These are phyloP conservation scores for Otus sunia DNA, from an alignment of 2,113 vertebrate genomes.

Conservation along the genomic window DNA sequence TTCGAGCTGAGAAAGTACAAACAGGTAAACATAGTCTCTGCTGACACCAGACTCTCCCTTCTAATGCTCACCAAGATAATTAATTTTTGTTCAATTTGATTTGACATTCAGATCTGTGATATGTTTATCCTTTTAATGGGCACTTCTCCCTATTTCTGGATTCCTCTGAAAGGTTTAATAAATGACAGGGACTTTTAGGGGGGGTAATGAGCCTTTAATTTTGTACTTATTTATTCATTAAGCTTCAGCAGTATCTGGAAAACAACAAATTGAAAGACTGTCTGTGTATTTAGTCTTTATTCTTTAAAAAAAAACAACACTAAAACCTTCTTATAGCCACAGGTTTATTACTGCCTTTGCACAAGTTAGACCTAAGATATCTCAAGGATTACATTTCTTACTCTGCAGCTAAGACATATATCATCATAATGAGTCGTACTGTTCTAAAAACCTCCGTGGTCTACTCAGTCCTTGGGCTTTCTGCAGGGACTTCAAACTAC, in stretches of 20 bases:
- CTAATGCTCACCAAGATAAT: background rate
- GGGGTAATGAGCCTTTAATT: conserved; percentile 59
- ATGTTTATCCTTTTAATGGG: conserved; percentile 57
- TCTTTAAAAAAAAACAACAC: background rate
- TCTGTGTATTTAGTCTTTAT: background rate
- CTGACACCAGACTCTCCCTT: conserved; percentile 26
- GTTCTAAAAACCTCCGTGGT: background rate
- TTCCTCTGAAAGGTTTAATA: conserved; percentile 56
- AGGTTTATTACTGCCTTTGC: background rate
- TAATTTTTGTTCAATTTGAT: conserved; percentile 59
- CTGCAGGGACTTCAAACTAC: background rate
- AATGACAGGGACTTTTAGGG: conserved; percentile 22
- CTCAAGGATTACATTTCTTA: background rate
- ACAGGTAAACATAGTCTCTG: background rate
- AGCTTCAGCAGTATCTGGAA: background rate
- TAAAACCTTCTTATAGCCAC: background rate
- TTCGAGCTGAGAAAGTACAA: background rate
- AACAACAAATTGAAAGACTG: background rate
- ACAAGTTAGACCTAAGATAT: background rate
- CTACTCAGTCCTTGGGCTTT: background rate
- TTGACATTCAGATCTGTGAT: conserved; percentile 57
- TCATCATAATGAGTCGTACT: background rate
- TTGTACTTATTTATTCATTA: conserved; percentile 59
- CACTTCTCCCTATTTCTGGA: conserved; percentile 21
- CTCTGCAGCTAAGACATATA: background rate